These are phyloP conservation scores for Linnaemya vulpina DNA, from an alignment of 2,888 invertebrate species.

Conservation along the genomic window DNA sequence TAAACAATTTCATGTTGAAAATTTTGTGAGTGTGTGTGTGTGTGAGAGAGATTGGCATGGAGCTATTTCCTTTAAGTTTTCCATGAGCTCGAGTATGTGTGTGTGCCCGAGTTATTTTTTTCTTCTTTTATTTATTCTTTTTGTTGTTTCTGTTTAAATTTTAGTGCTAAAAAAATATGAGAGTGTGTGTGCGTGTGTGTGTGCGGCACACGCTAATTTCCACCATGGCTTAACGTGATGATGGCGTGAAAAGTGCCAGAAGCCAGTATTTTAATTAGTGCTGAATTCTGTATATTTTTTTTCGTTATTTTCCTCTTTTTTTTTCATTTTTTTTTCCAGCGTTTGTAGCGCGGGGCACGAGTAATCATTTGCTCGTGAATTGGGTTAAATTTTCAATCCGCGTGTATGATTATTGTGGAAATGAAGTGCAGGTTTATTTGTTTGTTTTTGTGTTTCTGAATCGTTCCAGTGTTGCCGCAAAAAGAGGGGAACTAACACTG, in stretches of 20 bases:
- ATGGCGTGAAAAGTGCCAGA: constrained; percentile 70
- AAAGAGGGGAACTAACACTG: too few relatives aligned
- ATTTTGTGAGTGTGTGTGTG: constrained; percentile 10
- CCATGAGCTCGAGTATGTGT: background rate
- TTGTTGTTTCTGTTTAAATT: constrained; percentile 47
- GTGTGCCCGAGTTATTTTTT: background rate
- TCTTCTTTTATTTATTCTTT: constrained; percentile 25
- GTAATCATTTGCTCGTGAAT: constrained; percentile 68
- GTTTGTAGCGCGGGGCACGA: constrained; percentile 31
- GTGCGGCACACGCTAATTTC: constrained; percentile 67
- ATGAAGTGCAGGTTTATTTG: background rate
- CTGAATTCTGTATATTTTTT: constrained; percentile 55
- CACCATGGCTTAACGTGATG: constrained; percentile 69
- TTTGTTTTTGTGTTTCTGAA: background rate
- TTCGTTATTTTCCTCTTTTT: constrained; percentile 16
- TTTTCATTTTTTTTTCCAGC: constrained; percentile 14
- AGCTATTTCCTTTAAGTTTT: constrained; percentile 20
- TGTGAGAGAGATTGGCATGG: constrained; percentile 41
- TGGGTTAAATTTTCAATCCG: constrained; percentile 65
- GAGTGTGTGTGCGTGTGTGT: constrained; percentile 29
- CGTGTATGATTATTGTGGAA: constrained; percentile 5
- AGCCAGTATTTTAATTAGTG: constrained; percentile 70
- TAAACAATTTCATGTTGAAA: constrained; percentile 41
- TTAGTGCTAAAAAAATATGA: constrained; percentile 40
- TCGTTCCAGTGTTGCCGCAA: too few relatives aligned